Evolutionary conservation across 2,888 invertebrate genomes (phyloP), one percentile per base, ranked within the genome.

Genomic region (Aphodius granarius): DNA sequence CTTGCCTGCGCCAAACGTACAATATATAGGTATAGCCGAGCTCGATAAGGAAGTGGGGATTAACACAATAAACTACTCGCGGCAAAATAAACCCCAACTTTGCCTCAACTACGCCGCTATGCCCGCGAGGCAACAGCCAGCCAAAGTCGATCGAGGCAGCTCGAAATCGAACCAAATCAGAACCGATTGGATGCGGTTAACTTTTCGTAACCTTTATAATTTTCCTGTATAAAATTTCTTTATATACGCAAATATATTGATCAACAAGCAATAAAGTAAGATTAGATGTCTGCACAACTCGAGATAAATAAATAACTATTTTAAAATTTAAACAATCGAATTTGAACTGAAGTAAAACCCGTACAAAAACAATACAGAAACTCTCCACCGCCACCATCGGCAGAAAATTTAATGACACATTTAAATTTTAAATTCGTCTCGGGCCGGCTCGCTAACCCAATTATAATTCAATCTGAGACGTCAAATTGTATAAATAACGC

Each of bases 381-480:
- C 1, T 13, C 43, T 1, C 43, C 43, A 4, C 9, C 9, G 4
- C 43, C 43, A 1, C 4, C 43, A 43, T 13, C 43, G 43, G 43
- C 43, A 43, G n/a, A n/a, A n/a, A 23, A 63, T 62, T 75, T 75
- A 75, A 75, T 72, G 66, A 19, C 13, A 15, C 62, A 75, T 75
- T 72, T 75, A 75, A 75, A 75, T 66, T 75, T 75, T 66, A 75
- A 75, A 75, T 72, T 72, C 66, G 72, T 71, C 16, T 63, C 63
- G 66, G 62, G 63, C 72, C 20, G 20, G 21, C 9, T 5, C 16
- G 20, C 73, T 77, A 77, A 77, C 74, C 63, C 23, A 72, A 77
- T 77, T 77, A 77, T 74, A 77, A 74, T 77, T 73, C 76, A 77
- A 77, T 77, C 76, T 77, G 70, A 77, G 74, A 74, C 73, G 73